Percentiles rank a stretch among this genome's conserved stretches.
Evolutionary conservation across 1,140 invertebrate genomes (phyloP).

Genomic region (Oedothorax gibbosus): DNA sequence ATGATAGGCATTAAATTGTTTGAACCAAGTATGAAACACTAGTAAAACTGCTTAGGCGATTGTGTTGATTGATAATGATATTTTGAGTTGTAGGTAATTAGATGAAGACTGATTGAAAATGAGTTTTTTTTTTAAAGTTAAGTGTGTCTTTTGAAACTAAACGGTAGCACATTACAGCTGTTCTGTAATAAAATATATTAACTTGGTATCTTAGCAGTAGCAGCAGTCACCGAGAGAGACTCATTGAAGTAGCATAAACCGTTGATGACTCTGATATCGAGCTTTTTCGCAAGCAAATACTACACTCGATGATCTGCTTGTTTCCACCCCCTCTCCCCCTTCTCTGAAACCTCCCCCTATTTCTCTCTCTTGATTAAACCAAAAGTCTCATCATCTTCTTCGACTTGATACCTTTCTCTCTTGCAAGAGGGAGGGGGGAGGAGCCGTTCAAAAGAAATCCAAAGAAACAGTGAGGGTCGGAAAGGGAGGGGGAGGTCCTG

Average conservation of each 20-base stretch:
- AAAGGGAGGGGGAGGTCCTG: slow-evolving; percentile 10
- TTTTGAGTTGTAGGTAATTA: no score
- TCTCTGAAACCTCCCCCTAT: background rate
- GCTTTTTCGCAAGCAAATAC: slow-evolving; percentile 52
- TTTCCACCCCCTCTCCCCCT: background rate
- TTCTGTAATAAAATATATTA: no score
- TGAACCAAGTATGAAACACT: no score
- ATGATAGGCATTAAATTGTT: no score
- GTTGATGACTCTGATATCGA: slow-evolving; percentile 60
- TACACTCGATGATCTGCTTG: slow-evolving; percentile 12
- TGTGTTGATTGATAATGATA: no score
- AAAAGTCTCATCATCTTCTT: slow-evolving; percentile 57
- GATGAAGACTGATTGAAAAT: no score
- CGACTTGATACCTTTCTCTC: slow-evolving; percentile 20
- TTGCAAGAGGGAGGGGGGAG: background rate
- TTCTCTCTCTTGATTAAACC: slow-evolving; percentile 56
- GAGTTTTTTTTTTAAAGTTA: no score
- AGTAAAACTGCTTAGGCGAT: no score
- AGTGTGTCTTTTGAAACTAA: no score
- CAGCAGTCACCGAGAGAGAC: background rate
- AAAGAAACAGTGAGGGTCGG: slow-evolving; percentile 5
- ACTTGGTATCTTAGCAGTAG: background rate
- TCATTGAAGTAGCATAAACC: slow-evolving; percentile 45
- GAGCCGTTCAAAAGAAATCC: slow-evolving; percentile 37
- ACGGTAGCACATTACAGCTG: no score